Evolutionary conservation across 2,797 vertebrate genomes (phyloP).

Genomic region (Manis pentadactyla): DNA sequence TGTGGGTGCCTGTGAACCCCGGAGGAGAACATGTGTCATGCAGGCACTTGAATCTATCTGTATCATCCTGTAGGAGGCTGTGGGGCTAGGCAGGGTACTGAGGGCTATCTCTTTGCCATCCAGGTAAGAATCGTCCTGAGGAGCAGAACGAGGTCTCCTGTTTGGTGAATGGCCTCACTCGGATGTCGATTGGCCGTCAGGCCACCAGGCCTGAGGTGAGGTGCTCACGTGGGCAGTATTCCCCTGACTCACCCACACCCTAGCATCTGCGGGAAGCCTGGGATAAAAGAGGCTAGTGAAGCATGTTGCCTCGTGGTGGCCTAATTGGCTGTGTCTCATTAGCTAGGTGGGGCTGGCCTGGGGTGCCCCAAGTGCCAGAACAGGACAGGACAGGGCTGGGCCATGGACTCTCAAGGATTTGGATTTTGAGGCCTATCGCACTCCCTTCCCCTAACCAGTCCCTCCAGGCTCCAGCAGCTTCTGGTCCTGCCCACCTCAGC

Average conservation of each 20-base stretch:
- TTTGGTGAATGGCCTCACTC: slow-evolving; percentile 95
- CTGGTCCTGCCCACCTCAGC: slow-evolving; percentile 87
- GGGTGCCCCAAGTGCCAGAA: slow-evolving; percentile 23
- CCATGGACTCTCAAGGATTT: slow-evolving; percentile 46
- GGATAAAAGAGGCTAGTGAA: slow-evolving; percentile 77
- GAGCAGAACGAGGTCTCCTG: slow-evolving; percentile 96
- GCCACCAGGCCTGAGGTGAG: slow-evolving; percentile 94
- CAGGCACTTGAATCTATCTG: neutral
- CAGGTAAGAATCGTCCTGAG: slow-evolving; percentile 92
- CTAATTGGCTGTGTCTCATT: slow-evolving; percentile 79
- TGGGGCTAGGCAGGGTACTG: neutral
- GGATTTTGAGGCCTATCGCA: neutral
- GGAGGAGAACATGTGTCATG: neutral
- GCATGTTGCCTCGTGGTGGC: slow-evolving; percentile 49
- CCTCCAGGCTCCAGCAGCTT: slow-evolving; percentile 86
- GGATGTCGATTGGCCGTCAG: slow-evolving; percentile 95
- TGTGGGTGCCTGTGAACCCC: neutral
- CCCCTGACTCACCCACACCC: slow-evolving; percentile 72
- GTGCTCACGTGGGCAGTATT: slow-evolving; percentile 79
- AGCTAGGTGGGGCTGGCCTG: slow-evolving; percentile 56
- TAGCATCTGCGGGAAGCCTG: slow-evolving; percentile 71
- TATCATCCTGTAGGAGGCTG: neutral
- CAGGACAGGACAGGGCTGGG: neutral
- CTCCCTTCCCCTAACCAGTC: slow-evolving; percentile 33
- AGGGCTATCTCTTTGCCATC: neutral